Base-by-base conservation (phyloP, 2,113 vertebrate species). In the Cardinalis cardinalis region DNA sequence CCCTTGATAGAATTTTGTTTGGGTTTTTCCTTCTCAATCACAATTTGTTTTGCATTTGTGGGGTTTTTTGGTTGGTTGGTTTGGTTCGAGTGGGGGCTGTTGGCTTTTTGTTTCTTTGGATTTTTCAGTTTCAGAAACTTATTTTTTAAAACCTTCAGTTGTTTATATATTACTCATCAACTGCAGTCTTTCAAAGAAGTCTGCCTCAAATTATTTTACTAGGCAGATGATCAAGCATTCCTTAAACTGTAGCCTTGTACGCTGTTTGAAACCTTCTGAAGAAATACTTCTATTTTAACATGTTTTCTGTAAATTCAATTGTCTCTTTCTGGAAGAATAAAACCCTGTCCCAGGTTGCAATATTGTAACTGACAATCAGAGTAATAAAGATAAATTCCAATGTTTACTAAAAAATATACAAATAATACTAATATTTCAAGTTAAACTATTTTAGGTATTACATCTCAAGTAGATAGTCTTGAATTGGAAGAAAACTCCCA, bases 61-160 rank as follows among this genome's bases (percentile, higher is more conserved):
- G 3, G 25, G 5, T 0, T 12, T 8, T 24, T 8, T 36, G 3
- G 1, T 64, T 43, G 7, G 4, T 58, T 49, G 7, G 5, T 32
- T 63, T 71, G 16, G 16, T 40, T 55, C 1, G 2, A 23, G 20
- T 58, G 20, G 2, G 6, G 1, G 8, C 21, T 56, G 56, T 41
- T 31, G 2, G 12, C 9, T 58, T 12, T 46, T 20, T 51, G 1
- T 32, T 60, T 32, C 3, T 18, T 68, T 32, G 5, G 8, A 60
- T 38, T 5, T 23, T 80, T 26, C 14, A 25, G 6, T 69, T 88
- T 70, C 21, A 43, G 10, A 7, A 65, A 51, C 32, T 43, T 34
- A 20, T 25, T 76, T 18, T 85, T 66, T 41, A 28, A 82, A 71
- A 5, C 2, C 7, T 60, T 48, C 29, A 24, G 5, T 9, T 64